Evolutionary conservation across 2,888 invertebrate species (phyloP).

Genomic region (Eupithecia pulchellata): DNA sequence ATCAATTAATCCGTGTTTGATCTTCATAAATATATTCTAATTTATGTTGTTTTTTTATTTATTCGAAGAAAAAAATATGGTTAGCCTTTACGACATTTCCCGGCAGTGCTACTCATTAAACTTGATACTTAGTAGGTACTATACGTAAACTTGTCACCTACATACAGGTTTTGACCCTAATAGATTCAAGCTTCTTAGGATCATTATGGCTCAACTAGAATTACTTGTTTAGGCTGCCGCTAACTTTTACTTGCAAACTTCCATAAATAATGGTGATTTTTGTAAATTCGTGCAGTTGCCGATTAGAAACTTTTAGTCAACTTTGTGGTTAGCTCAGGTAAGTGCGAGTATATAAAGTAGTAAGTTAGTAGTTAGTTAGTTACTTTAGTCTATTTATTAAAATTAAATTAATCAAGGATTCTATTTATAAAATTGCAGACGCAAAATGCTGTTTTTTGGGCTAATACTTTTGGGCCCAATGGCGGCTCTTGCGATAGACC

Average conservation of each 20-base stretch:
- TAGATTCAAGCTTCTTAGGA: neutral
- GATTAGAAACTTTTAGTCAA: neutral
- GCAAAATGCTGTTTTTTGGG: constrained; percentile 51
- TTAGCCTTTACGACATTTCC: neutral
- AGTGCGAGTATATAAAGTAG: neutral
- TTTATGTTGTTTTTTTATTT: constrained; percentile 6
- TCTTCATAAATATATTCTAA: constrained; percentile 25
- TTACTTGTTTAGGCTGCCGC: constrained; percentile 20
- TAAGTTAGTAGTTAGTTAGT: no score
- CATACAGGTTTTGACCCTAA: neutral
- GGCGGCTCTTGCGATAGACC: constrained; percentile 46
- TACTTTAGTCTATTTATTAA: neutral
- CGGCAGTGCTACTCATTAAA: neutral
- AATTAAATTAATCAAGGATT: constrained; percentile 18
- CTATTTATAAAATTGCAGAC: constrained; percentile 2
- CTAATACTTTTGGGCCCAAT: constrained; percentile 48
- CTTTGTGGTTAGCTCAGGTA: neutral
- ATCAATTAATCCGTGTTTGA: constrained; percentile 42
- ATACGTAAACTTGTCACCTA: neutral
- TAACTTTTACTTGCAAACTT: constrained; percentile 3
- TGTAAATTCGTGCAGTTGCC: constrained; percentile 7
- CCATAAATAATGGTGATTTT: constrained; percentile 23
- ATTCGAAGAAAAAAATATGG: neutral
- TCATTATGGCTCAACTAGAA: constrained; percentile 5
- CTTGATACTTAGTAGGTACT: neutral